Conservation (phyloP, 2,888 invertebrate species). For the Lithophane socia region DNA sequence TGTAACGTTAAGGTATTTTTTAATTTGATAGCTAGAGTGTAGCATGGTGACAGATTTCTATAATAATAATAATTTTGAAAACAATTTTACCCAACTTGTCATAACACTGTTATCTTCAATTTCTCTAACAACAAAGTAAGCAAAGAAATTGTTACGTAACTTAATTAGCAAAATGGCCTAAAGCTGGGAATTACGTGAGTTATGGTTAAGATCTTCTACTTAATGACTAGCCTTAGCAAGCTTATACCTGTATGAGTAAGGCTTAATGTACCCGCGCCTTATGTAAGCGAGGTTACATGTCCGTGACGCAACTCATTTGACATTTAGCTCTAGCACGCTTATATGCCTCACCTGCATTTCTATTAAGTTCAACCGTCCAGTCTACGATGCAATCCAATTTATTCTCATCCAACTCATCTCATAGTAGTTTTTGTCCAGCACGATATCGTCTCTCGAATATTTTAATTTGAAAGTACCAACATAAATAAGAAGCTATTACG, state of each 20-base stretch:
- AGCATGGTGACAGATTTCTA: background rate
- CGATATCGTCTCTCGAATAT: conserved; percentile 75
- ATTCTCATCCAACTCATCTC: conserved; percentile 75
- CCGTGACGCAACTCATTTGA: conserved; percentile 60
- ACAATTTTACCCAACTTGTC: background rate
- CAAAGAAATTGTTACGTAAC: conserved; percentile 38
- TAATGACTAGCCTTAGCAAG: conserved; percentile 46
- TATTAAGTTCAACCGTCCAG: conserved; percentile 63
- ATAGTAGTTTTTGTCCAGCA: conserved; percentile 74
- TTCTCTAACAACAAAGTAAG: conserved; percentile 11
- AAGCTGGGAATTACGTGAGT: conserved; percentile 44
- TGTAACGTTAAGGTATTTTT: no score
- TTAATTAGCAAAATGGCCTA: conserved; percentile 50
- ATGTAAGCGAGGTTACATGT: conserved; percentile 53
- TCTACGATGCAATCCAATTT: conserved; percentile 76
- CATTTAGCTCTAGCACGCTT: conserved; percentile 64
- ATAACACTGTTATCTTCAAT: conserved; percentile 16
- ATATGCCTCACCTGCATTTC: conserved; percentile 59
- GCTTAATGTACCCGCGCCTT: conserved; percentile 38
- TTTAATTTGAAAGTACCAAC: conserved; percentile 84
- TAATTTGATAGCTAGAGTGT: background rate
- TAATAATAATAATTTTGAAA: background rate
- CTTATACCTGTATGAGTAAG: conserved; percentile 39
- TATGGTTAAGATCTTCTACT: conserved; percentile 42
- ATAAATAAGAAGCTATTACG: conserved; percentile 84